Base-by-base conservation (phyloP, 2,113 vertebrate genomes). In the Bombycilla garrulus region DNA sequence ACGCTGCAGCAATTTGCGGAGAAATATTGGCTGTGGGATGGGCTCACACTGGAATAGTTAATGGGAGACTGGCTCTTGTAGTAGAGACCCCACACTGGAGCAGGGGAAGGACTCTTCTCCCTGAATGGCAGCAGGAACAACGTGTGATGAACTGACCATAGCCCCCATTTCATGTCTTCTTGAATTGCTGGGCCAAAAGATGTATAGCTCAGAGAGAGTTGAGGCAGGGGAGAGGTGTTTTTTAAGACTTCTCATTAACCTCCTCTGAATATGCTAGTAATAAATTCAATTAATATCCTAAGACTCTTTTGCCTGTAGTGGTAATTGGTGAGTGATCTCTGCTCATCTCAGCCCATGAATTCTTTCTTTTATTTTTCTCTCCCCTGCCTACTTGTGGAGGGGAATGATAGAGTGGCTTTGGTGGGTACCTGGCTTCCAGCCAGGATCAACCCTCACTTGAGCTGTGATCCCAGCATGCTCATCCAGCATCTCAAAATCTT, bases 1-100 rank as follows among this genome's bases (percentile, higher is more conserved):
- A 67, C 1, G 0, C 24, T 70, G n/a, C 23, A 47, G 8, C 12
- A 78, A 28, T 61, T 40, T 19, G 29, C 29, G 19, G 13, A n/a
- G 23, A 54, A 54, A 16, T 20, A 7, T 7, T 29, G n/a, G 7
- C 23, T 0, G 0, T 38, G 28, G 23, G 23, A 53, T n/a, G 16
- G 38, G 51, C 5, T 45, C 29, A n/a, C 1, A 0, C 2, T 29
- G 15, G 10, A 70, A 48, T 12, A 40, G 22, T 20, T 38, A 18
- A 36, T 24, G 33, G 26, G 42, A 51, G 23, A 53, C 28, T 51
- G 12, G n/a, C 12, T 61, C 15, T 23, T 20, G 6, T 40, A 10
- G 20, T 8, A 61, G 15, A 26, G 19, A 70, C 8, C 9, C 24
- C 7, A 38, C 11, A 33, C 15, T 40, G 24, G 28, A 45, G 40